Percentiles rank a stretch among this genome's conserved stretches.
Conservation (phyloP, 53 echinoderm and acorn worm genomes). For the Patiria pectinifera region DNA sequence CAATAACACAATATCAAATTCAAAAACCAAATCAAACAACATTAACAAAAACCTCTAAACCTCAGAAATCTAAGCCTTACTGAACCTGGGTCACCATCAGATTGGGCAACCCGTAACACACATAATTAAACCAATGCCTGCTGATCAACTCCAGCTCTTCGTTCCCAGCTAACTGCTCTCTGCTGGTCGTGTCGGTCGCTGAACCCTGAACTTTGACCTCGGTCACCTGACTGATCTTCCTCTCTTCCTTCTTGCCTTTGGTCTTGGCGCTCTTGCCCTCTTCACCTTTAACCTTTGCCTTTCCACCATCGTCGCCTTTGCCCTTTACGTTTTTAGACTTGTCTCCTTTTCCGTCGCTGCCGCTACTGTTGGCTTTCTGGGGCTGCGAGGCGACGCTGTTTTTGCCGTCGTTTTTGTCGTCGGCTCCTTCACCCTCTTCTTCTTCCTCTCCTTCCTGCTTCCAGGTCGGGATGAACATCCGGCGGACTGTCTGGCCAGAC, state of each 20-base stretch:
- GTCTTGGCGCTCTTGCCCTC: conserved; percentile 25
- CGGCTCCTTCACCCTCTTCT: conserved; percentile 68
- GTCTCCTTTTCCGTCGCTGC: conserved; percentile 49
- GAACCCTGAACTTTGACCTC: conserved; percentile 52
- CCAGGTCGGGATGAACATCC: conserved; percentile 94
- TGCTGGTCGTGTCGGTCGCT: neutral
- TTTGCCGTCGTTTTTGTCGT: conserved; percentile 67
- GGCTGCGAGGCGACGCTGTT: conserved; percentile 34
- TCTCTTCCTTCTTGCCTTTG: conserved; percentile 61
- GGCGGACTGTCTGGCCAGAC: conserved; percentile 88
- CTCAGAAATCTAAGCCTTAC: neutral
- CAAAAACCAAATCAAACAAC: neutral
- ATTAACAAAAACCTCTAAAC: neutral
- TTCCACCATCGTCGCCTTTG: conserved; percentile 33
- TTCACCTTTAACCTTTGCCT: conserved; percentile 38
- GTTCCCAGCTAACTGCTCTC: conserved; percentile 46
- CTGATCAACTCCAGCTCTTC: conserved; percentile 67
- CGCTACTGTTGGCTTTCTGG: conserved; percentile 40
- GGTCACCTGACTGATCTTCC: conserved; percentile 30
- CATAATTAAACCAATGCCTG: conserved; percentile 94
- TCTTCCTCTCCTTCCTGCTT: conserved; percentile 83
- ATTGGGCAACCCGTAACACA: conserved; percentile 96
- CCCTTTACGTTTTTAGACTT: conserved; percentile 56
- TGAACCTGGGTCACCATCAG: conserved; percentile 84
- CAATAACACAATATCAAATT: neutral